phyloP scores from a whole-genome alignment of 2,888 invertebrate species.

The Amphipyra tragopoginis region DNA sequence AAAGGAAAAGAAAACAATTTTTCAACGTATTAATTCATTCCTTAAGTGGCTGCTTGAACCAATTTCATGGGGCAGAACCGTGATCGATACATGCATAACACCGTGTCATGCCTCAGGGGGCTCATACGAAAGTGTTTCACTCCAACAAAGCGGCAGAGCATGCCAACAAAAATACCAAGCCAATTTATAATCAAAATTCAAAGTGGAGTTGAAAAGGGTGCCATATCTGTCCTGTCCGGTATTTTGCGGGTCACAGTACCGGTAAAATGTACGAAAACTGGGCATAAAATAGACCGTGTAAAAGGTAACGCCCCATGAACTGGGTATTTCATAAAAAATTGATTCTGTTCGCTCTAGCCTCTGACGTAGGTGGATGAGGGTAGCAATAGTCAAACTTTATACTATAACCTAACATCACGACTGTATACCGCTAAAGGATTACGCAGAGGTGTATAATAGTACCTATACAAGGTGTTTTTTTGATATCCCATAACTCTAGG shows the following conservation, averaged over 20 bases:
- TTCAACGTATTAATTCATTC: background rate
- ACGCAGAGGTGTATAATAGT: no score
- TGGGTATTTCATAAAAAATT: constrained; percentile 51
- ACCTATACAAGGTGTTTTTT: no score
- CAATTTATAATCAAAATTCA: constrained; percentile 43
- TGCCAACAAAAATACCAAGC: constrained; percentile 26
- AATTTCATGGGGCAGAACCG: constrained; percentile 12
- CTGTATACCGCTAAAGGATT: no score
- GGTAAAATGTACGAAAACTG: constrained; percentile 40
- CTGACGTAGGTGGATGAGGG: background rate
- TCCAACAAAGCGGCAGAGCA: constrained; percentile 5
- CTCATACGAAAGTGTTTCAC: constrained; percentile 19
- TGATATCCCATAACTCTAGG: no score
- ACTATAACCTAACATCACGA: no score
- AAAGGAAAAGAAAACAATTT: constrained; percentile 17
- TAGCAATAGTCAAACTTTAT: background rate
- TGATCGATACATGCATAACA: constrained; percentile 43
- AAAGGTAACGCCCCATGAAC: constrained; percentile 44
- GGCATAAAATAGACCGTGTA: constrained; percentile 42
- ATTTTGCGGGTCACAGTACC: constrained; percentile 46
- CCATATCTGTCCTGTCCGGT: constrained; percentile 25
- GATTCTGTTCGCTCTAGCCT: constrained; percentile 24
- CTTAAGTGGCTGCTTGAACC: constrained; percentile 7
- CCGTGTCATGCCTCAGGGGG: constrained; percentile 31
- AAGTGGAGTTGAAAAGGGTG: constrained; percentile 18